Evolutionary conservation across 2,797 vertebrate species (phyloP).

Genomic region (Acrocephalus scirpaceus): DNA sequence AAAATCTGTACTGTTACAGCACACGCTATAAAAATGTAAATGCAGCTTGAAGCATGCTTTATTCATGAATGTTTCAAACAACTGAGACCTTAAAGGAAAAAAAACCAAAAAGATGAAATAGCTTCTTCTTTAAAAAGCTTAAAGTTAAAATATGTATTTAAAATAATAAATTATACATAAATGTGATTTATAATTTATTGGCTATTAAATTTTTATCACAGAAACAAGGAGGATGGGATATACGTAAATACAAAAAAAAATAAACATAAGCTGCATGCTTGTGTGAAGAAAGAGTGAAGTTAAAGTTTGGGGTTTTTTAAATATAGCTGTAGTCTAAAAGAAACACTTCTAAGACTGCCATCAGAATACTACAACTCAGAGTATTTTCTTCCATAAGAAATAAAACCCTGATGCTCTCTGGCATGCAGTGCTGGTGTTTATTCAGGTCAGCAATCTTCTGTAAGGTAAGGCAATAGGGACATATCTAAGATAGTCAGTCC

Average conservation of each 20-base stretch:
- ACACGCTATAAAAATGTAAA: constrained; percentile 77
- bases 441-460: constrained; percentile 34
- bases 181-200: constrained; percentile 87
- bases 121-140: constrained; percentile 70
- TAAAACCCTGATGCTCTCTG: constrained; percentile 14
- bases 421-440: neutral
- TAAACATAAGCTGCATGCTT: constrained; percentile 79
- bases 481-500: neutral
- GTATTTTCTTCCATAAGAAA: neutral
- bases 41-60: constrained; percentile 67
- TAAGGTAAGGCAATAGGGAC: neutral
- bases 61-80: constrained; percentile 77
- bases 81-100: constrained; percentile 68
- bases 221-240: constrained; percentile 85
- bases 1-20: constrained; percentile 72
- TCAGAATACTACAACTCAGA: neutral
- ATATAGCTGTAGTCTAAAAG: neutral
- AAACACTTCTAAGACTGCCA: neutral
- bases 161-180: constrained; percentile 86
- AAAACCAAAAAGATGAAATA: constrained; percentile 66
- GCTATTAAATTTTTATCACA: constrained; percentile 89
- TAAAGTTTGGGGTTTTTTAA: neutral
- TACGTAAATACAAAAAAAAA: constrained; percentile 84
- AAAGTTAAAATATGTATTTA: constrained; percentile 83
- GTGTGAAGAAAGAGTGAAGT: neutral